Evolutionary conservation across 37 sponge, comb jelly and placozoan genomes (phyloP), one percentile per base, ranked within the genome.

Genomic region (Haliclona indistincta): DNA sequence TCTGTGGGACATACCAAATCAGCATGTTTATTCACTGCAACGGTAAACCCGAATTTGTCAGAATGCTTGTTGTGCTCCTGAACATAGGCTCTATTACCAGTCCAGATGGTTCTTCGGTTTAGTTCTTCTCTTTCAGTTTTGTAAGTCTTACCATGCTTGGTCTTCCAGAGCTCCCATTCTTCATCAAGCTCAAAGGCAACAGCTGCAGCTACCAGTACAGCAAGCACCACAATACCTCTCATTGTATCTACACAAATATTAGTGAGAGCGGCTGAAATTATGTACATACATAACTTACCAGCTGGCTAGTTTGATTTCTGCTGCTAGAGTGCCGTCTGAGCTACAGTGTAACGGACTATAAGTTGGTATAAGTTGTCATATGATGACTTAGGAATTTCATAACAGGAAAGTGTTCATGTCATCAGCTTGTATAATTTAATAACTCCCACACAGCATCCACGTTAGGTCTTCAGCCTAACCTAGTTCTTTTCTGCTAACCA

Each of bases 161-260:
- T 37, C 47, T 85, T 85, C 79, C 78, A 85, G 35, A 15, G 38
- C 55, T 85, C 73, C 85, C 85, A 85, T 64, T 85, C 73, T 26
- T 45, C 44, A 3, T 44, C 44, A 38, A 66, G 68, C 13, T 52
- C 79, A 32, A 61, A 80, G 0, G 85, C 78, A 23, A 38, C 20
- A n/a, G 67, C 64, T 37, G 77, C 1, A 11, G 79, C 73, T 47
- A 78, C 66, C 10, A 72, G 37, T 22, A 51, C 56, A n/a, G 70
- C 26, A 22, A 85, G 19, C 28, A 85, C 8, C 13, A 80, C 45
- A 39, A 85, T 17, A 15, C 10, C 51, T 15, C 15, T 47, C 51
- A 47, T 47, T 17, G 51, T 15, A 15, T 47, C 13, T 15, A 17
- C 15, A 10, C 51, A 17, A 15, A 47, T 10, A 47, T 15, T 47